Base-by-base conservation (phyloP, 2,113 vertebrate species). In the Neomonachus schauinslandi region DNA sequence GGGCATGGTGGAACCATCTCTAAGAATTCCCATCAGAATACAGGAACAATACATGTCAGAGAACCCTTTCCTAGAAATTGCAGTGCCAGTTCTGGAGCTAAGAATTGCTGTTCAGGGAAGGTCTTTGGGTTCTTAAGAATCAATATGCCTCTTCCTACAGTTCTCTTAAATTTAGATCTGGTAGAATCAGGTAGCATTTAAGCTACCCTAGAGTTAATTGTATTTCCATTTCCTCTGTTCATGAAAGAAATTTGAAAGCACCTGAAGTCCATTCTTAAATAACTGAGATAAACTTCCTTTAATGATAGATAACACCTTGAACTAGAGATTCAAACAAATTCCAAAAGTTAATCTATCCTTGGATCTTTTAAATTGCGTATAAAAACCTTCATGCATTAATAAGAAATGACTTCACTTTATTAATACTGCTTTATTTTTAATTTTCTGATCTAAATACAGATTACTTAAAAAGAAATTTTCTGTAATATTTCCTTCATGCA, bases 331-430 rank as follows among this genome's bases (percentile, higher is more conserved):
- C 76, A 90, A 67, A 87, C 28, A 84, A 85, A 94, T 85, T 26
- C 33, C 93, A 51, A 69, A 82, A 96, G 46, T 85, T 95, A 94
- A 94, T 96, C 81, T 79, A 91, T 26, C 1, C 3, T 93, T 71
- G n/a, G 31, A 65, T 90, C 71, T 93, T 81, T 91, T 93, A 94
- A 97, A 96, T 85, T 97, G 76, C 53, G 63, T 80, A 67, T 86
- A 94, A 91, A 96, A 97, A 87, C 86, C 67, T 93, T 61, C 11
- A 63, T 87, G 21, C 57, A 97, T 96, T 96, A 96, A 96, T 97
- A 97, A 92, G 53, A 93, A 97, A 97, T 97, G 63, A 95, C 61
- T 97, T 97, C 83, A 87, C 51, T 94, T 97, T 97, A 94, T 95
- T 97, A 96, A 95, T 76, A 69, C 53, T 79, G 26, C 39, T 82